Evolutionary conservation across 2,113 vertebrate genomes (phyloP).

Genomic region (Rhinogobius similis): DNA sequence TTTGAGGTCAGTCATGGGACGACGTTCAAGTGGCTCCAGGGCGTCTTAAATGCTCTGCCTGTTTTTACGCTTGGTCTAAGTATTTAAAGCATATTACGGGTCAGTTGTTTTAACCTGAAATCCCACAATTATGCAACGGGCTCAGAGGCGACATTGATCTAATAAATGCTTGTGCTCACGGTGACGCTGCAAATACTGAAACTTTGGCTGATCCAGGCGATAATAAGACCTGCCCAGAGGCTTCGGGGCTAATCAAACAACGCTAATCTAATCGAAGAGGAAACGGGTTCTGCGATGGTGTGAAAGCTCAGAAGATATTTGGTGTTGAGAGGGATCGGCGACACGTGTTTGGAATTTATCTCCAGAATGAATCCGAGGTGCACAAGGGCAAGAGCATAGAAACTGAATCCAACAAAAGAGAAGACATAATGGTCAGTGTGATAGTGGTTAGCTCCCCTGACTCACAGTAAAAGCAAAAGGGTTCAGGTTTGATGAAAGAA

Average conservation of each 20-base stretch:
- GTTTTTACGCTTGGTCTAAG: neutral
- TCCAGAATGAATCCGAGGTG: neutral
- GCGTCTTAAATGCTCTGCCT: neutral
- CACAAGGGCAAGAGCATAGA: neutral
- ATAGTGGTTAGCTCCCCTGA: no score
- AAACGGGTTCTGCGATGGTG: conserved; percentile 23
- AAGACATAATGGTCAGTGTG: no score
- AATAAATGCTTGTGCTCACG: neutral
- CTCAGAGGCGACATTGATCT: conserved; percentile 9
- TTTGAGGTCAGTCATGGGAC: neutral
- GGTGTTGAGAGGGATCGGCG: neutral
- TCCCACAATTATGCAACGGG: neutral
- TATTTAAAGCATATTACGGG: neutral
- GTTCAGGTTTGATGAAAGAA: no score
- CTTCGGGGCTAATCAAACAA: conserved; percentile 5
- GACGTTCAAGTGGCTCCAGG: neutral
- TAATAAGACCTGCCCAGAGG: conserved; percentile 11
- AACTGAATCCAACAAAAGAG: no score
- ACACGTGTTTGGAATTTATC: neutral
- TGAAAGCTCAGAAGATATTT: conserved; percentile 22
- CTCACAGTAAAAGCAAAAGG: no score
- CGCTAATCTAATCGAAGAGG: conserved; percentile 33
- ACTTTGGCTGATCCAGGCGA: conserved; percentile 3
- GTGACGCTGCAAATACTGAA: conserved; percentile 7
- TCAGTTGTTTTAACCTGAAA: neutral